A percentile compares a stretch with the other conserved stretches of the same genome.
Evolutionary conservation across 2,888 invertebrate genomes (phyloP).

Genomic region (Andrena bicolor): DNA sequence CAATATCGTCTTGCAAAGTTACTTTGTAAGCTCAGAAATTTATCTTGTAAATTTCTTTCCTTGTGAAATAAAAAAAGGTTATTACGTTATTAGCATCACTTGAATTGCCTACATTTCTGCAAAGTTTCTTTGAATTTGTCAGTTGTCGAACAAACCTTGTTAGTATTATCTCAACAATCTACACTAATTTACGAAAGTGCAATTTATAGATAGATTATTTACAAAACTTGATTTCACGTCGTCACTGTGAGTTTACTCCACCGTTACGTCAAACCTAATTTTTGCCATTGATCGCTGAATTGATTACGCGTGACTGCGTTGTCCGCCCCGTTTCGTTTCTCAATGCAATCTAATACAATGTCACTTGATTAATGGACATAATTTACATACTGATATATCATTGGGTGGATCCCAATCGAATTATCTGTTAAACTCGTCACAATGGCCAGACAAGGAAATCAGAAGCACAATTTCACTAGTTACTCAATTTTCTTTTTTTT

Average conservation of each 20-base stretch:
- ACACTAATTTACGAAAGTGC: neutral
- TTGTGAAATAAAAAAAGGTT: no score
- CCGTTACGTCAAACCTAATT: neutral
- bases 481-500: no score
- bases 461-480: conserved; percentile 17
- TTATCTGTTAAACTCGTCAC: conserved; percentile 42
- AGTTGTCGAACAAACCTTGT: no score
- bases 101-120: no score
- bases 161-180: neutral
- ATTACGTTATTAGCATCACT: no score
- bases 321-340: conserved; percentile 36
- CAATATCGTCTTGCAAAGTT: no score
- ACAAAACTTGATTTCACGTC: neutral
- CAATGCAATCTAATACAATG: conserved; percentile 40
- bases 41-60: no score
- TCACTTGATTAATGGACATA: conserved; percentile 59
- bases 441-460: conserved; percentile 39
- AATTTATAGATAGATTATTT: neutral
- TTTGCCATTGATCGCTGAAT: conserved; percentile 8
- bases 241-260: neutral
- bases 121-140: no score
- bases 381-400: conserved; percentile 61
- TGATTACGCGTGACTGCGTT: neutral
- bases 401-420: conserved; percentile 42
- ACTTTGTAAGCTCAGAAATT: no score